Base-by-base conservation (phyloP, 2,888 invertebrate genomes). In the Temnothorax rugatulus region DNA sequence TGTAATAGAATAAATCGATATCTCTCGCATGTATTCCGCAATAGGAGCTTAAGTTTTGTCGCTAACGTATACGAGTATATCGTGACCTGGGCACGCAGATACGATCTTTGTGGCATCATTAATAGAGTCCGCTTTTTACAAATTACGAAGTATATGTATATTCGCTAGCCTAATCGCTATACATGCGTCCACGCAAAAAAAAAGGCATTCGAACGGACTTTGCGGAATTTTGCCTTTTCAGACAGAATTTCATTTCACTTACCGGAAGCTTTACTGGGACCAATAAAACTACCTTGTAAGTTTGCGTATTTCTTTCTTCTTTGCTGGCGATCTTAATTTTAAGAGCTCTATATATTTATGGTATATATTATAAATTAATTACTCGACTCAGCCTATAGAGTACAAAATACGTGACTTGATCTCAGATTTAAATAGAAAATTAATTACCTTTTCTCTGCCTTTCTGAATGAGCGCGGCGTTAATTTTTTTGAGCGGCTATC, bases 341-440 rank as follows among this genome's bases (percentile, higher is more conserved):
- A 86, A 85, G 84, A 82, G 47, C 21, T 77, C 61, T 68, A 76
- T 77, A 47, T 88, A 89, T 89, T 88, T 85, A 88, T 89, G 87
- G 44, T 83, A 86, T 87, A 82, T 82, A 54, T 54, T 77, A 54
- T 83, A 86, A 87, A 87, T 84, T 87, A 86, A 88, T 88, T 82
- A 89, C 85, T 86, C 25, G 89, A 90, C 92, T 90, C 89, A 91
- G 89, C 91, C 92, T 91, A 91, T 87, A 91, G 89, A 93, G 93
- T 93, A 93, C 93, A 93, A 93, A 93, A 82, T 89, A 88, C 86
- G 90, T 86, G 89, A 93, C 90, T 91, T 90, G 93, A 93, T 93
- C 93, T 93, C 93, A 93, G 88, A 91, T 91, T 90, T 69, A 77
- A 81, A 82, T 88, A 91, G 88, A 86, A 87, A 87, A 90, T 69